phyloP scores from a whole-genome alignment of 2,113 vertebrate species.

The Todiramphus saurophagus region DNA sequence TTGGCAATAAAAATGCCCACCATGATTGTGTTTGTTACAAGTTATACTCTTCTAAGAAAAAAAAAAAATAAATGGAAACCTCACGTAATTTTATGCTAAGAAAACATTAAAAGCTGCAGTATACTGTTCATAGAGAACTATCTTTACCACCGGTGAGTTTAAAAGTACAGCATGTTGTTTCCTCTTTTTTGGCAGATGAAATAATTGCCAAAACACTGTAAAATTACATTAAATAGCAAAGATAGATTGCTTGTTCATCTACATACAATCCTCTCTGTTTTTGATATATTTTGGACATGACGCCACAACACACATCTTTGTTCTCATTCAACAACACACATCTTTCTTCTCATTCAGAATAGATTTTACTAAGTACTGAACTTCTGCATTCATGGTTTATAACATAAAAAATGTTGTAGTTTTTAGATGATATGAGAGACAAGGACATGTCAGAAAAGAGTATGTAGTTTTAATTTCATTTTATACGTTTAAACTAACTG shows the following conservation, averaged over 20 bases:
- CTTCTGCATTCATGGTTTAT: background rate
- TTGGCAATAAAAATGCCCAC: background rate
- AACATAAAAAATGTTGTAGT: background rate
- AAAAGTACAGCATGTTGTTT: background rate
- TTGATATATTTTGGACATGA: background rate
- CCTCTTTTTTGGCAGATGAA: background rate
- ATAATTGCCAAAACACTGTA: background rate
- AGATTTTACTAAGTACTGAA: background rate
- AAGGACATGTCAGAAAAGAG: background rate
- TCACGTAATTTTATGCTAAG: background rate
- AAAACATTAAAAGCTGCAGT: background rate
- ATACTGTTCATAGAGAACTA: background rate
- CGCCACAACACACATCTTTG: background rate
- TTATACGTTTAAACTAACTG: background rate
- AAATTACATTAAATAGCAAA: background rate
- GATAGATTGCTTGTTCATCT: background rate
- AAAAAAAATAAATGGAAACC: background rate
- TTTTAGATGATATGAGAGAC: background rate
- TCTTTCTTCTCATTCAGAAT: background rate
- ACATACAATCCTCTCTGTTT: background rate
- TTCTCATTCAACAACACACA: background rate
- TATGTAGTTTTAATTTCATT: background rate
- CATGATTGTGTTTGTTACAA: background rate
- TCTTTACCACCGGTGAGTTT: accelerated
- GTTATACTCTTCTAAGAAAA: background rate